Conservation (phyloP, 2,113 vertebrate species). For the Ochotona princeps region DNA sequence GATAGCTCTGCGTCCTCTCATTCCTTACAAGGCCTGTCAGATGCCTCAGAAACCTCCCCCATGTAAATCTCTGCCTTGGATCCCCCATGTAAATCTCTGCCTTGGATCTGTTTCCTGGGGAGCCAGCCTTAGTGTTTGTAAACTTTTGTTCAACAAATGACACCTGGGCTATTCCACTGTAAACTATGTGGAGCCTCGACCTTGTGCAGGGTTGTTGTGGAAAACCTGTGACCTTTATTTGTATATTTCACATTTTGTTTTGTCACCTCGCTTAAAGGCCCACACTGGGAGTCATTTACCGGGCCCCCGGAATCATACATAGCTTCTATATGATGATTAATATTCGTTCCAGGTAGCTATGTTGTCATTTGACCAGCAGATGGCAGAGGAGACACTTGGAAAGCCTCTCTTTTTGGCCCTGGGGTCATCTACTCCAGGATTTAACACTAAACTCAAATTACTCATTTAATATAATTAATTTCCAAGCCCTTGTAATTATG, state of each 20-base stretch:
- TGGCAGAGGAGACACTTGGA: conserved; percentile 65
- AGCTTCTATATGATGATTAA: conserved; percentile 26
- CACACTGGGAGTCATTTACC: conserved; percentile 7
- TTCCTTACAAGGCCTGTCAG: neutral
- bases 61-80: conserved; percentile 9
- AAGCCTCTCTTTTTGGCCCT: conserved; percentile 43
- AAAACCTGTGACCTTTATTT: conserved; percentile 56
- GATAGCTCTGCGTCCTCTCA: neutral
- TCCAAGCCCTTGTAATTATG: conserved; percentile 58
- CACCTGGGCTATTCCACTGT: neutral
- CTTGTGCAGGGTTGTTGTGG: conserved; percentile 2
- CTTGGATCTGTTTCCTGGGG: conserved; percentile 57
- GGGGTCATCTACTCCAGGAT: conserved; percentile 29
- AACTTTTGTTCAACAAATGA: conserved; percentile 62
- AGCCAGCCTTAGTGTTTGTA: conserved; percentile 14
- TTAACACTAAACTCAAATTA: conserved; percentile 69
- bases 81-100: neutral
- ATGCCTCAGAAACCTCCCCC: neutral
- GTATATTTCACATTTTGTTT: conserved; percentile 57
- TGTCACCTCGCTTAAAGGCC: conserved; percentile 51
- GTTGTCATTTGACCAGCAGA: conserved; percentile 70
- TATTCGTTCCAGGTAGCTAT: conserved; percentile 46
- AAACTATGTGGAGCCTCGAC: conserved; percentile 30
- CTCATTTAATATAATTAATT: conserved; percentile 65
- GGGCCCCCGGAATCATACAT: neutral